Evolutionary conservation across 53 echinoderm and acorn worm species (phyloP).

Genomic region (Astropecten irregularis): DNA sequence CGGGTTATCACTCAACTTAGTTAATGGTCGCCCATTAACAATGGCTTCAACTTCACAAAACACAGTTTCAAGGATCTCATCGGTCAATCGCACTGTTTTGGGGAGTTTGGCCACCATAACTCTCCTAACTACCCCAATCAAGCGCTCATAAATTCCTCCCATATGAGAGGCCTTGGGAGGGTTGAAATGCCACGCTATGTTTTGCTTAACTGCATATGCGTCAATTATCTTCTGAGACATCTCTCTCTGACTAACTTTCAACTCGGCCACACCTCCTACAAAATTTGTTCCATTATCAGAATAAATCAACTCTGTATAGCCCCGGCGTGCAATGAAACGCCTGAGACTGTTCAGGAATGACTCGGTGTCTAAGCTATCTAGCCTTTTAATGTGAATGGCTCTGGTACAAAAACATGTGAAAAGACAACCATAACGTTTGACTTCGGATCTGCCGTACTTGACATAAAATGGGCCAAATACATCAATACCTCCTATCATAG

Average conservation of each 20-base stretch:
- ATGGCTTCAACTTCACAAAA: slow-evolving; percentile 73
- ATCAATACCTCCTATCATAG: slow-evolving; percentile 50
- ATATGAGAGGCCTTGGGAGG: slow-evolving; percentile 37
- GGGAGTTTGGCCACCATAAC: slow-evolving; percentile 33
- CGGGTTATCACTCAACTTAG: slow-evolving; percentile 56
- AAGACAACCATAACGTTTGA: no score
- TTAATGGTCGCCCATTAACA: slow-evolving; percentile 65
- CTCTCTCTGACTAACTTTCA: background rate
- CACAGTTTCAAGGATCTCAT: slow-evolving; percentile 48
- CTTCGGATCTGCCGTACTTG: no score
- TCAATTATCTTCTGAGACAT: background rate
- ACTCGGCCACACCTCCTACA: background rate
- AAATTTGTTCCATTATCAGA: background rate
- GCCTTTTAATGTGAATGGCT: slow-evolving; percentile 58
- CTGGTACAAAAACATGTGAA: slow-evolving; percentile 62
- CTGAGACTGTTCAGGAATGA: slow-evolving; percentile 58
- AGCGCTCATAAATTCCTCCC: slow-evolving; percentile 33
- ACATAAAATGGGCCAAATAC: slow-evolving; percentile 31
- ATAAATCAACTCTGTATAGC: background rate
- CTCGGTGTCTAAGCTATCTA: slow-evolving; percentile 49
- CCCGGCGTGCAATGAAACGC: slow-evolving; percentile 59
- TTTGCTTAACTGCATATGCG: background rate
- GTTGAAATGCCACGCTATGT: slow-evolving; percentile 23
- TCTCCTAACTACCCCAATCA: slow-evolving; percentile 29
- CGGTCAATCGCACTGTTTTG: slow-evolving; percentile 21